Evolutionary conservation across 2,888 invertebrate species (phyloP).

Genomic region (Sinopyrophorus schimmeli): DNA sequence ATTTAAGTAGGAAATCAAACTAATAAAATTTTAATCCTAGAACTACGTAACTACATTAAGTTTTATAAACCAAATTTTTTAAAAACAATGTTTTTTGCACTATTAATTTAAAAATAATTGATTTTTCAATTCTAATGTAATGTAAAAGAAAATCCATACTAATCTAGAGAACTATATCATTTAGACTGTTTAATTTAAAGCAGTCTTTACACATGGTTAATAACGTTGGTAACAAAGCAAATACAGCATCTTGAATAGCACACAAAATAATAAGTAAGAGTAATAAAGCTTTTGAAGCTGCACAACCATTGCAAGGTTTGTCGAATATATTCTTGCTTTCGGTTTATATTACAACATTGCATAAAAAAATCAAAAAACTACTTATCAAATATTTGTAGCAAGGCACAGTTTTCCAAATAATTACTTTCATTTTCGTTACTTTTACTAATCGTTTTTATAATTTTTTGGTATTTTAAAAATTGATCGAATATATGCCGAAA

Average conservation of each 20-base stretch:
- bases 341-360: background rate
- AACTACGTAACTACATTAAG: too few species aligned
- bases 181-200: too few species aligned
- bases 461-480: background rate
- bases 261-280: slow-evolving; percentile 14
- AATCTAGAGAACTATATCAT: too few species aligned
- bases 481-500: background rate
- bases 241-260: slow-evolving; percentile 26
- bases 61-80: too few species aligned
- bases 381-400: slow-evolving; percentile 10
- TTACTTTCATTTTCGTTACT: background rate
- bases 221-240: too few species aligned
- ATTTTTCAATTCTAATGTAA: too few species aligned
- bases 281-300: slow-evolving; percentile 13
- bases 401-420: background rate
- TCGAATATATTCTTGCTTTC: background rate
- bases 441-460: background rate
- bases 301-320: slow-evolving; percentile 2
- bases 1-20: too few species aligned
- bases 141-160: too few species aligned
- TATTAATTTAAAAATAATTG: too few species aligned
- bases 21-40: too few species aligned
- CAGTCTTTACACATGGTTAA: too few species aligned
- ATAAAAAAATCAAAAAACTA: background rate
- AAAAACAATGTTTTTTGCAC: too few species aligned